Base-by-base conservation (phyloP, 2,888 invertebrate species). In the Myathropa florea region DNA sequence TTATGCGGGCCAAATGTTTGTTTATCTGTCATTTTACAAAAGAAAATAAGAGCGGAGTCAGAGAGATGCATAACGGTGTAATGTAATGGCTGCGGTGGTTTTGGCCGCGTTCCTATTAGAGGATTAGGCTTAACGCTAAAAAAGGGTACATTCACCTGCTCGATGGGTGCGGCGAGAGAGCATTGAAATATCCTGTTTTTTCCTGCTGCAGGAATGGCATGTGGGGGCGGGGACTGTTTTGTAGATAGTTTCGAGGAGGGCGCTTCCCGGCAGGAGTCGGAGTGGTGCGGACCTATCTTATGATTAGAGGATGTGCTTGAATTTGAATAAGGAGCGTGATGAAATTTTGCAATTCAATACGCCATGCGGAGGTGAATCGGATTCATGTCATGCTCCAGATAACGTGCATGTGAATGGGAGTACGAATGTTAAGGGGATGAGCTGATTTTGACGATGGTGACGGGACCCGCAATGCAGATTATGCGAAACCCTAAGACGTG, bases 11-110 rank as follows among this genome's bases (percentile, higher is more conserved):
- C 61, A 39, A 26, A 46, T 53, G 63, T 72, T 46, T 72, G 72
- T 61, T 72, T 57, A 61, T 72, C 57, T 70, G 70, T 24, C 63
- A 53, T 53, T 46, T 53, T 61, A 72, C 46, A 71, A 57, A 57
- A 46, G 3, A n/a, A 46, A 36, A 65, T 28, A 28, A 28, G 9
- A 23, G 7, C 18, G 6, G 59, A 71, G n/a, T 7, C 2, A 14
- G 4, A 14, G 2, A 23, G 46, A n/a, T 18, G 46, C 46, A 23
- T 67, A 68, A 57, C 36, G n/a, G 23, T 57, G 46, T 53, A 28
- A 57, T 70, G 70, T 33, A 70, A 70, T 23, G 70, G 70, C 18
- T 46, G 46, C 46, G 46, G n/a, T 28, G 39, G 60, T 71, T 33
- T 21, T 28, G 71, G 71, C 60, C 7, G 4, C 21, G 28, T 39